phyloP scores from a whole-genome alignment of 35 echinoderm and acorn worm genomes.

The Apostichopus japonicus region DNA sequence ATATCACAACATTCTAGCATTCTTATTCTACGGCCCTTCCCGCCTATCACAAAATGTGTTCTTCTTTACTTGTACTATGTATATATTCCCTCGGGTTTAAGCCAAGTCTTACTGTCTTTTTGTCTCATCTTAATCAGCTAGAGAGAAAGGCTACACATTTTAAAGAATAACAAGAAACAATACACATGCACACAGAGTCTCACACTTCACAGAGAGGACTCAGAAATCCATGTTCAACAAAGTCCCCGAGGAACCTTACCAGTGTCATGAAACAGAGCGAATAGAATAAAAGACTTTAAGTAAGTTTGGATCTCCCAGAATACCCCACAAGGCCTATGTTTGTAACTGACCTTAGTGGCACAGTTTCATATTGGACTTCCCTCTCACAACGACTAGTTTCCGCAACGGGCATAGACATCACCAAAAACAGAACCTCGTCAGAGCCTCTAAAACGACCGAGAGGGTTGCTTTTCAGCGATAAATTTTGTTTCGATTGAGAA shows the following conservation, averaged over 20 bases:
- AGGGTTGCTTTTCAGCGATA: conserved; percentile 26
- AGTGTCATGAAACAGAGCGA: not conserved
- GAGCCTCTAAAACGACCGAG: conserved; percentile 45
- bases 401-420: not conserved
- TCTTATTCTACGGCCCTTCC: too few species aligned
- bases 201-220: too few species aligned
- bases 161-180: too few species aligned
- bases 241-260: not conserved
- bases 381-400: conserved; percentile 22
- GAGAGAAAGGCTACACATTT: too few species aligned
- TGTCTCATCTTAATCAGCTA: too few species aligned
- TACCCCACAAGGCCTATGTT: not conserved
- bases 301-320: conserved; percentile 6
- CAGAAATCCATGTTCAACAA: not conserved
- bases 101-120: too few species aligned
- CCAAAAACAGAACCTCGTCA: conserved; percentile 1
- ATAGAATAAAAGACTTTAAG: conserved; percentile 5
- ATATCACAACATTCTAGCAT: too few species aligned
- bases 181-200: too few species aligned
- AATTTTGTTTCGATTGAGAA: conserved; percentile 49
- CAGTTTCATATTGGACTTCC: conserved; percentile 20
- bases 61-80: too few species aligned
- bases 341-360: conserved; percentile 22
- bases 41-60: too few species aligned
- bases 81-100: too few species aligned